phyloP scores from a whole-genome alignment of 2,888 invertebrate genomes.

The Marasmarcha lunaedactyla region DNA sequence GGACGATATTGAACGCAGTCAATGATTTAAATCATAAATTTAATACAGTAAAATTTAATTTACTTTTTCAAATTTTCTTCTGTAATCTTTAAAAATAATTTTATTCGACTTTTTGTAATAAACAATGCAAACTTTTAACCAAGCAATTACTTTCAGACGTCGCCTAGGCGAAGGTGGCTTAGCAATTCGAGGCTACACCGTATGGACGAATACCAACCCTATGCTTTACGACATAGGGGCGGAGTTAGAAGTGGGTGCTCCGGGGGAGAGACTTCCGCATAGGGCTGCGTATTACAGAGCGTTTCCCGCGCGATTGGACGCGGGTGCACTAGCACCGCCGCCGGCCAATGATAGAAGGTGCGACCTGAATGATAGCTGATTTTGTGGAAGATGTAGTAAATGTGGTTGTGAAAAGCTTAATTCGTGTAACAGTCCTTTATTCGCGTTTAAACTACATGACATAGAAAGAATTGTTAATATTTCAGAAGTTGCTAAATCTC shows the following conservation, averaged over 20 bases:
- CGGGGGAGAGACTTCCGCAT: constrained; percentile 82
- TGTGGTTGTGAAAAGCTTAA: neutral
- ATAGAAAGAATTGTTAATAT: no score
- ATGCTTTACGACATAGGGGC: constrained; percentile 64
- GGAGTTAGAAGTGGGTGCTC: constrained; percentile 86
- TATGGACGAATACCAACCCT: constrained; percentile 60
- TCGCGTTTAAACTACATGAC: no score
- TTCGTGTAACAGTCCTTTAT: neutral
- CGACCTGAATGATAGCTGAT: constrained; percentile 21
- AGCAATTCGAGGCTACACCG: constrained; percentile 51
- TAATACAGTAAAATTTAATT: no score
- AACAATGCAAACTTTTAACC: no score
- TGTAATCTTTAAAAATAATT: no score
- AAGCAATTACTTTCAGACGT: no score
- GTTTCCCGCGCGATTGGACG: constrained; percentile 91
- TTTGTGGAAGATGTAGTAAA: neutral
- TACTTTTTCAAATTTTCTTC: no score
- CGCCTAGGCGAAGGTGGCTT: constrained; percentile 54
- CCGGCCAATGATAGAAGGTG: constrained; percentile 52
- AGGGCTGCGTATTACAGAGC: constrained; percentile 80
- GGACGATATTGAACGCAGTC: no score
- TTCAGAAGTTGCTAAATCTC: no score
- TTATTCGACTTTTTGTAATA: no score
- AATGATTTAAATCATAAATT: no score
- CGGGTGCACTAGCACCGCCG: constrained; percentile 49